Evolutionary conservation across 2,888 invertebrate species (phyloP), one percentile per base, ranked within the genome.

Genomic region (Xanthia icteritia): DNA sequence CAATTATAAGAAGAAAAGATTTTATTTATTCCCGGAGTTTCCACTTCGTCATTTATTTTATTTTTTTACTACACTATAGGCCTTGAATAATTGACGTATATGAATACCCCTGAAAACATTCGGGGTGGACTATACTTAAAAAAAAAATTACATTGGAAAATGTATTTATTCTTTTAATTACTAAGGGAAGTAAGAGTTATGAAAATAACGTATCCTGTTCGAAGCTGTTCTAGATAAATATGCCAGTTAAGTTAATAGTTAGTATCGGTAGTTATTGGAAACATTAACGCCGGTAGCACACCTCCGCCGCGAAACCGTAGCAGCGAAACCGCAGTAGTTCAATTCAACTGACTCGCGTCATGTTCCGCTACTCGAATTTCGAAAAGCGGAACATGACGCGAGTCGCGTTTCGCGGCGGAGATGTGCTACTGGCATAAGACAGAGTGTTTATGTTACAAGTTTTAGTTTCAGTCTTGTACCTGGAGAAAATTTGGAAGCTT

Each of bases 201-300:
- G 13, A 36, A 36, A 56, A 17, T 36, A 51, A 76, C 61, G 39
- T 42, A 36, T 71, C 72, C 15, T 36, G 45, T 54, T 68, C 36
- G 20, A 48, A 68, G 45, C 63, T 31, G 23, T 36, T 20, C 36
- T n/a, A 31, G 39, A 51, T 64, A 80, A 80, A 80, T 56, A 51
- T 31, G 1, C 80, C 15, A 63, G 39, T 1, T n/a, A 79, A 79
- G 51, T 65, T 64, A 72, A 69, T 48, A 58, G 39, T 63, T 58
- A 79, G 51, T 63, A 64, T 81, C 31, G 36, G 17, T 31, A 56
- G 56, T 71, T 23, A 27, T 63, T 39, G n/a, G 56, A 31, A 39
- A 13, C 31, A 61, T 69, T 70, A n/a, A n/a, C n/a, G n/a, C n/a
- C n/a, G n/a, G n/a, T n/a, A n/a, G n/a, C n/a, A n/a, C n/a, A n/a